Base-by-base conservation (phyloP, 53 echinoderm and acorn worm genomes). In the Echinarachnius parma region DNA sequence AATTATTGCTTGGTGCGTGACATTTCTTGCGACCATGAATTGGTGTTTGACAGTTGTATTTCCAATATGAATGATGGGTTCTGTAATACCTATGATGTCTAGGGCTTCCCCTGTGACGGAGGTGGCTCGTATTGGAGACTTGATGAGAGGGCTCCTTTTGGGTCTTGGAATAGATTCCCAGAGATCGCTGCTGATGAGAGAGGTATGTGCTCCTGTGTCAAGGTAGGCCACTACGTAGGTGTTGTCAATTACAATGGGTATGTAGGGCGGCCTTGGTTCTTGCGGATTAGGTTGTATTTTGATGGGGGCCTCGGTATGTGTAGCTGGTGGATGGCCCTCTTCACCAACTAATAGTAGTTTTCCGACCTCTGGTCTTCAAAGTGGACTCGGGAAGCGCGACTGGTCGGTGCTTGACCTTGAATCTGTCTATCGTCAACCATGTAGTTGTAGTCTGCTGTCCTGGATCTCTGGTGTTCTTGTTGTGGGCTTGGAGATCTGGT, bases 161-260 rank as follows among this genome's bases (percentile, higher is more conserved):
- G 24, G 9, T 46, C 3, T 11, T 2, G 76, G 76, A 29, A 76
- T 47, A 11, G 24, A 24, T 18, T 59, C 22, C 15, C 60, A 46
- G 29, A 76, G 46, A 13, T 76, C 76, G 21, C 28, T 46, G 19
- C 76, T 76, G 3, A 76, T 76, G 42, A 76, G 10, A 1, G 76
- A 76, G 32, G 46, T 45, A 47, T 76, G 60, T 0, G 76, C 28
- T 15, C 76, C 76, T 5, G 76, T 60, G 31, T 76, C 76, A 0
- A 76, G 16, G 21, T 60, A 60, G 10, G 76, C 76, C 9, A 44
- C 32, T 14, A 76, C 60, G 46, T 39, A 39, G 1, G 61, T 45
- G 31, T 76, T 31, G 19, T 76, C 60, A 2, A 60, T 46, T 5
- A 60, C 24, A 46, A 60, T 22, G 0, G 76, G 46, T 2, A 60